Percentiles rank a stretch among this genome's conserved stretches.
Conservation (phyloP, 2,113 vertebrate species). For the Harpagus bidentatus region DNA sequence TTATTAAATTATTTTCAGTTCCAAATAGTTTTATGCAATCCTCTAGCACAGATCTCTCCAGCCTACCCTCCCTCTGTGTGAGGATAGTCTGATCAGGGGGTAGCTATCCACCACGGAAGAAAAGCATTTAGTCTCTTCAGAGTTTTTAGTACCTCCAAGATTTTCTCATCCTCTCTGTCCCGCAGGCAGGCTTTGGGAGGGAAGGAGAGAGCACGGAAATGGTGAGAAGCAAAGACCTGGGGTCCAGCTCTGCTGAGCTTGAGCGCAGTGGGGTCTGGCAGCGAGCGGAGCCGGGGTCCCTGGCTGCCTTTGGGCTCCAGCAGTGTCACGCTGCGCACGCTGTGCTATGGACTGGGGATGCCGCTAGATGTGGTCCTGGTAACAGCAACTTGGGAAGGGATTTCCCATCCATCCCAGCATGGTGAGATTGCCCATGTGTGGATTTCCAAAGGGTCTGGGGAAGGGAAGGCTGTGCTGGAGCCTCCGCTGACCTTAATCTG, state of each 20-base stretch:
- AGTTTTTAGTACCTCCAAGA: background rate
- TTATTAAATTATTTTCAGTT: background rate
- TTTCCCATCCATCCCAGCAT: background rate
- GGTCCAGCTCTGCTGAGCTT: background rate
- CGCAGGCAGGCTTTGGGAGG: background rate
- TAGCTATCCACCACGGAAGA: too few relatives aligned
- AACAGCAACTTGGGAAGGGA: fast-evolving
- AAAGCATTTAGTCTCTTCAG: background rate
- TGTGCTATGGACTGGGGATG: background rate
- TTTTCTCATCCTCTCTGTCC: background rate
- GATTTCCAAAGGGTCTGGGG: background rate
- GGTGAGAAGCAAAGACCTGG: background rate
- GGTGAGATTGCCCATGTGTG: background rate
- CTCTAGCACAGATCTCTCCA: background rate
- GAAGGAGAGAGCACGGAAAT: background rate
- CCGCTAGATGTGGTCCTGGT: background rate
- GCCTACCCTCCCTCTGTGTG: background rate
- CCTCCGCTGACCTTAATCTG: background rate
- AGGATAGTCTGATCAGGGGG: background rate
- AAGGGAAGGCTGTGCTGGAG: background rate
- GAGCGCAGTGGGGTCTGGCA: background rate
- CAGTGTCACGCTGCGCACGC: fast-evolving
- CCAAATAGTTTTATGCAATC: background rate
- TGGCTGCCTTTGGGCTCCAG: too few relatives aligned
- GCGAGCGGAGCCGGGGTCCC: fast-evolving